phyloP scores from a whole-genome alignment of 2,888 invertebrate species.

The Drosophila fungiperda region DNA sequence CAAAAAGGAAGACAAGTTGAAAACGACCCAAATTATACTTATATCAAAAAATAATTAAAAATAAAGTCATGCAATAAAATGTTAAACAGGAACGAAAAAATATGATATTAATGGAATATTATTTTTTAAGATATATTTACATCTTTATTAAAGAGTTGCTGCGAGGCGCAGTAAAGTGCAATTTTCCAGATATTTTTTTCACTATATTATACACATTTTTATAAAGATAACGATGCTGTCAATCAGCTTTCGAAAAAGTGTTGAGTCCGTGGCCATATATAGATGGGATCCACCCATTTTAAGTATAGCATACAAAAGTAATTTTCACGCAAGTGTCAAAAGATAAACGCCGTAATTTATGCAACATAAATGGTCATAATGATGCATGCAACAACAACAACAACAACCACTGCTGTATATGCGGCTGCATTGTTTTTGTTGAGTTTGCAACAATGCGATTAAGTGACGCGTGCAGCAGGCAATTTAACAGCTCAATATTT shows the following conservation, averaged over 20 bases:
- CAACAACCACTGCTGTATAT: constrained; percentile 27
- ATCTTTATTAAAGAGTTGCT: background rate
- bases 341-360: constrained; percentile 78
- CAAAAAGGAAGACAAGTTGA: background rate
- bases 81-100: background rate
- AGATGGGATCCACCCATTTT: constrained; percentile 12
- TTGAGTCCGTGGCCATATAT: background rate
- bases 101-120: background rate
- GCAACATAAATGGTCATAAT: constrained; percentile 76
- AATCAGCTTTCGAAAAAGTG: constrained; percentile 7
- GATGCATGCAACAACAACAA: constrained; percentile 37
- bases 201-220: background rate
- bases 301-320: constrained; percentile 15
- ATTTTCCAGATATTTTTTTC: background rate
- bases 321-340: constrained; percentile 60
- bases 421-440: constrained; percentile 34
- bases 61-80: background rate
- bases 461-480: constrained; percentile 75
- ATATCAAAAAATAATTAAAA: background rate
- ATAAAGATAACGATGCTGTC: background rate
- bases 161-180: background rate
- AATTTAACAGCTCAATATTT: constrained; percentile 82
- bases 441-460: constrained; percentile 63
- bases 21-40: background rate
- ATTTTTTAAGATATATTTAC: background rate